Base-by-base conservation (phyloP, 2,888 invertebrate genomes). In the Mythimna pallens region DNA sequence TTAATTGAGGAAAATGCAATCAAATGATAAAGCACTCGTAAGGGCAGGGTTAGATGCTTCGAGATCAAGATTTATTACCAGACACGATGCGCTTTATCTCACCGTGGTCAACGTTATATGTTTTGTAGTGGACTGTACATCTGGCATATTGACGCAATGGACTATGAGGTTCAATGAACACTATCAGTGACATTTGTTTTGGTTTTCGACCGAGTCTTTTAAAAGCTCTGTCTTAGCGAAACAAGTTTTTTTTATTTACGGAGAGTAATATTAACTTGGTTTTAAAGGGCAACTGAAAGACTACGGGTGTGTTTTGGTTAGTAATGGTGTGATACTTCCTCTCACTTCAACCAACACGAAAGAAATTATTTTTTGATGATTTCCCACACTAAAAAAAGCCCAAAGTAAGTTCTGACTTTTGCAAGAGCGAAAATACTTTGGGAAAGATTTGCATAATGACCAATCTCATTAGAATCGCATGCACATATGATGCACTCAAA, bases 1-100 rank as follows among this genome's bases (percentile, higher is more conserved):
- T 79, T 78, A 82, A 81, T 81, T 82, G 80, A 81, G 80, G 81
- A 73, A 81, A 81, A 81, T 65, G 67, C 62, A 82, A 82, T 80
- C 65, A 73, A 80, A 54, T 81, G 80, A 81, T 82, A 73, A 63
- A 81, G 61, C 59, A 30, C 70, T 34, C 20, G n/a, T 73, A 59
- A 65, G 81, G 83, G 83, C 81, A 82, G 80, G 80, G 81, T 79
- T 68, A 70, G 70, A 69, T 7, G 78, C 57, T 7, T 79, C 55
- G 40, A 36, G 65, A 81, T 73, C 80, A 70, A 82, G 82, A 82
- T 81, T 82, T 82, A 81, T 82, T 73, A 1, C 59, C 0, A 17
- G 30, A 54, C 7, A 9, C 30, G n/a, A 25, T 47, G 47, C 47
- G 58, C 82, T 82, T 82, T 47, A 81, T 82, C 83, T 81, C 4